A percentile compares a stretch with the other conserved stretches of the same genome.
Evolutionary conservation across 2,113 vertebrate species (phyloP).

Genomic region (Pomatorhinus ruficollis): DNA sequence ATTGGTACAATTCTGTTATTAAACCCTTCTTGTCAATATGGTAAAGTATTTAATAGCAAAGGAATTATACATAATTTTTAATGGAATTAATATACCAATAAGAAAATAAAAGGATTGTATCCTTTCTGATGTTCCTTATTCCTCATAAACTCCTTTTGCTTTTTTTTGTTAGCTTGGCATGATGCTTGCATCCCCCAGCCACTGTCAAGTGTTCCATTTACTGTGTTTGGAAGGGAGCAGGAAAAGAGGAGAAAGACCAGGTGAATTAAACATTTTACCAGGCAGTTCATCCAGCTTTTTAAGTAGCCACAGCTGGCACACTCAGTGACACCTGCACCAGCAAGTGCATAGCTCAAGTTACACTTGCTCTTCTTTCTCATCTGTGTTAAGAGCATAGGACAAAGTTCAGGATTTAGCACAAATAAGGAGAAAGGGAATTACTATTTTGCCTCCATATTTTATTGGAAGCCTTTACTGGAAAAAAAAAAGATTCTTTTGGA

Average conservation of each 20-base stretch:
- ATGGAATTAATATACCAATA: neutral
- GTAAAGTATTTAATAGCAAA: neutral
- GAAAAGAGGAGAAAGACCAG: neutral
- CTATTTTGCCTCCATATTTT: neutral
- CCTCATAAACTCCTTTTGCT: neutral
- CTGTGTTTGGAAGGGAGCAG: neutral
- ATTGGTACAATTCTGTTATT: neutral
- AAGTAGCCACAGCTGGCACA: neutral
- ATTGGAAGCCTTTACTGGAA: neutral
- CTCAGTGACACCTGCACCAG: neutral
- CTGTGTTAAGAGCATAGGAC: neutral
- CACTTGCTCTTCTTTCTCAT: neutral
- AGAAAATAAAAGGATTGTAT: neutral
- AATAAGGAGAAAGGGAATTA: neutral
- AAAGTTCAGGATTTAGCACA: neutral
- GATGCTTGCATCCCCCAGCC: neutral
- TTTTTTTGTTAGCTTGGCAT: neutral
- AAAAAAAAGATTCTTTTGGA: neutral
- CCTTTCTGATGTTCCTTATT: neutral
- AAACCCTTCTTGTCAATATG: neutral
- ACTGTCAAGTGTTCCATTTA: neutral
- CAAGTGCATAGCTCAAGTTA: neutral
- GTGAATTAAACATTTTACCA: neutral
- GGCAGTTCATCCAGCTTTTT: neutral
- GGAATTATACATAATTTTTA: neutral